Conservation (phyloP, 1,140 invertebrate genomes). For the Drosophila fuyamai region DNA sequence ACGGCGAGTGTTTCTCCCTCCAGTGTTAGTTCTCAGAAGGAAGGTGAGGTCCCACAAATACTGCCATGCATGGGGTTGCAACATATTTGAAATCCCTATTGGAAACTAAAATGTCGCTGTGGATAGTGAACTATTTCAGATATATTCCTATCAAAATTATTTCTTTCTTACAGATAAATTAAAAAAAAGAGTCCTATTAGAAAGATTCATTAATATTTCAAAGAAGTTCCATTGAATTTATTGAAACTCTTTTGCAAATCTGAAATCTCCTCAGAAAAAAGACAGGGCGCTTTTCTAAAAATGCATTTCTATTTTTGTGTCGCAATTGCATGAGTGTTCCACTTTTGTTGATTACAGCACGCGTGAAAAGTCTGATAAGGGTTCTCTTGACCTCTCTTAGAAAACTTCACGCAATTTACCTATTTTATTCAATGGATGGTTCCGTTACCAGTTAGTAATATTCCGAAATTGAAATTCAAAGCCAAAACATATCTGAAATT, state of each 20-base stretch:
- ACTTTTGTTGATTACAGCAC: conserved; percentile 9
- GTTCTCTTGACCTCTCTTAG: not conserved
- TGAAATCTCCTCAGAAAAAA: no score
- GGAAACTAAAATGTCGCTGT: not conserved
- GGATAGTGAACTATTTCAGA: not conserved
- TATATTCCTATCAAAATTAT: not conserved
- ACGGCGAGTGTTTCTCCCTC: conserved; percentile 84
- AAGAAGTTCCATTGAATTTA: no score
- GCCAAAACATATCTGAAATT: no score
- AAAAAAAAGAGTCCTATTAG: no score
- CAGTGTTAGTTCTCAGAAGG: conserved; percentile 84
- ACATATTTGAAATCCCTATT: not conserved
- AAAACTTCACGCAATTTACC: conserved; percentile 1
- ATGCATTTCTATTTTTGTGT: not conserved
- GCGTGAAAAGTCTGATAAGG: conserved; percentile 10
- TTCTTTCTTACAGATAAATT: no score
- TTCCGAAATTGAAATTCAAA: not conserved
- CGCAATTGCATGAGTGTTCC: conserved; percentile 5
- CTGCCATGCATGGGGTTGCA: not conserved
- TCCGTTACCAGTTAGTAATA: not conserved
- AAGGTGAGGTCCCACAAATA: conserved; percentile 68
- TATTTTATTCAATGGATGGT: not conserved
- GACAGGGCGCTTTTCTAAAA: no score
- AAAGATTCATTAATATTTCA: no score
- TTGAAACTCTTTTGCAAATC: no score